Conservation (phyloP, 2,888 invertebrate genomes). For the Tetranychus piercei region DNA sequence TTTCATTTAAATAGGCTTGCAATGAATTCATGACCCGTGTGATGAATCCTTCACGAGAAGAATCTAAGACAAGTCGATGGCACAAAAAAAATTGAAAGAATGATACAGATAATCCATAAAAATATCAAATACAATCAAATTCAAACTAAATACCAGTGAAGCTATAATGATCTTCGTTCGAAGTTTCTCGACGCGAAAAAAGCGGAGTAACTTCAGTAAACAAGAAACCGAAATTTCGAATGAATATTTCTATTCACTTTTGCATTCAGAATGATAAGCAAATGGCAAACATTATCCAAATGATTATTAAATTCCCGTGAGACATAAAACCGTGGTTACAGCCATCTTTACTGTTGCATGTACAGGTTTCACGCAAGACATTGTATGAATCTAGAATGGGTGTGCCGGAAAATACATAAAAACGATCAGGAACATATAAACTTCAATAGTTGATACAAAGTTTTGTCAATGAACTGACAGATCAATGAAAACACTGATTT, state of each 20-base stretch:
- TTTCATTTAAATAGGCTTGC: slow-evolving; percentile 54
- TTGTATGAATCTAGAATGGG: too few species aligned
- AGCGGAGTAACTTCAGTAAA: slow-evolving; percentile 97
- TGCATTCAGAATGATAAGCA: too few species aligned
- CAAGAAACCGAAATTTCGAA: slow-evolving; percentile 97
- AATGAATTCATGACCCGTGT: slow-evolving; percentile 99
- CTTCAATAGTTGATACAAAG: too few species aligned
- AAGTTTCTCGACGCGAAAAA: slow-evolving; percentile 52
- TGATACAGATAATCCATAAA: slow-evolving; percentile 96
- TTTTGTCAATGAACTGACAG: too few species aligned
- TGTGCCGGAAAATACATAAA: too few species aligned
- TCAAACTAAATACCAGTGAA: slow-evolving; percentile 98
- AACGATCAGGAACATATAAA: too few species aligned
- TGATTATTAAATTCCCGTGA: too few species aligned
- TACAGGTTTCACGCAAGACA: too few species aligned
- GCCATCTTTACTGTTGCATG: too few species aligned
- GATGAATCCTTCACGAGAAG: slow-evolving; percentile 86
- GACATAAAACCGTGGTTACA: too few species aligned
- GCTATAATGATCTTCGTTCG: slow-evolving; percentile 97
- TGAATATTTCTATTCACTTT: slow-evolving; percentile 92
- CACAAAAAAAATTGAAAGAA: slow-evolving; percentile 92
- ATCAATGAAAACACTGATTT: too few species aligned
- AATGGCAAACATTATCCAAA: too few species aligned
- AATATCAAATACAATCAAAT: slow-evolving; percentile 79
- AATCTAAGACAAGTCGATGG: slow-evolving; percentile 89